Evolutionary conservation across 2,888 invertebrate genomes (phyloP), one percentile per base, ranked within the genome.

Genomic region (Cetonia aurata): DNA sequence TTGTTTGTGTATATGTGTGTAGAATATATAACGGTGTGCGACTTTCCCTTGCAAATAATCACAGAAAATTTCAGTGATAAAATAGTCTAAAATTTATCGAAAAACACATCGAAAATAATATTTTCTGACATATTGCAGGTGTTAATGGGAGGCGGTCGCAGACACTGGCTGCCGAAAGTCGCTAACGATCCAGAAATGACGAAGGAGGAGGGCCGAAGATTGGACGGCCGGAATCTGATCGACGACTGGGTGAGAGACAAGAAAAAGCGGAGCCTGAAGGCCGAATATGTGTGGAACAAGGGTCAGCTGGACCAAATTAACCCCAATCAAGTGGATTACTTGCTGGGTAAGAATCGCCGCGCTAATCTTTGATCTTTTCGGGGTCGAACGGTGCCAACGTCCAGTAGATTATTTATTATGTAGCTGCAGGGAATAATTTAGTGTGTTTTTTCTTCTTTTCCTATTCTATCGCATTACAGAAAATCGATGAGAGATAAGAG

Each of bases 171-270:
- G 53, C 92, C 93, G 3, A 92, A 90, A 77, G 89, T 92, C 41
- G 90, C 90, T 0, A 85, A 87, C 75, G 92, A 93, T 78, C 91
- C 91, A 0, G 92, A 92, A 79, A 89, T 89, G 79, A 88, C 89
- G 0, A 89, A 89, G 72, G 89, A 92, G 73, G 91, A 92, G 80
- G 93, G 93, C 0, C 86, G 92, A 77, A 87, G 93, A 74, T 84
- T 92, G 15, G 94, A 94, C 79, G 93, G 93, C 0, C 86, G 93
- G 72, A 93, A 94, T 83, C 88, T 94, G 66, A 91, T 93, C 70
- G 91, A 93, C 82, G 93, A 93, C 81, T 94, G 94, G 94, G 87
- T 90, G 0, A 85, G 92, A 75, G 92, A 93, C 80, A 91, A 92
- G 85, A 92, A 91, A 77, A 87, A 90, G 74, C 86, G 90, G 70